These are phyloP conservation scores for Oxyteleia sp. DNA, from an alignment of 2,888 invertebrate genomes.

Conservation along the genomic window DNA sequence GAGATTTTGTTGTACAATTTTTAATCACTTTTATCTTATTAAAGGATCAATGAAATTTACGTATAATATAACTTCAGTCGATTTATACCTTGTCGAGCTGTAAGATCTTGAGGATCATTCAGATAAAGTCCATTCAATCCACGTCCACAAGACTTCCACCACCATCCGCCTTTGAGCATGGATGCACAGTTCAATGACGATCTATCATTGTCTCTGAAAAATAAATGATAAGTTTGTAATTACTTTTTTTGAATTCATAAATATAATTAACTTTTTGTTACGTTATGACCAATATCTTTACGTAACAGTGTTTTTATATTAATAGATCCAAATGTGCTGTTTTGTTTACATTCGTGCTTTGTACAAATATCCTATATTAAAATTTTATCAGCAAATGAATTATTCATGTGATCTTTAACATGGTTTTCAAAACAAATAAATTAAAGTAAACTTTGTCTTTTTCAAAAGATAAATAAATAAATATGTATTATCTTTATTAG, in stretches of 20 bases:
- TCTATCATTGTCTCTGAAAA: slow-evolving; percentile 94
- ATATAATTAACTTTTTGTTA: slow-evolving; percentile 18
- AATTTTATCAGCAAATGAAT: no score
- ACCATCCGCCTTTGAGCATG: slow-evolving; percentile 98
- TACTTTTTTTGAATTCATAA: slow-evolving; percentile 17
- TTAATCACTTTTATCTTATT: not conserved
- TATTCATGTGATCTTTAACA: no score
- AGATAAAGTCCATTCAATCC: slow-evolving; percentile 96
- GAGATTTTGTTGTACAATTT: no score
- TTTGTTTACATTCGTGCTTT: no score
- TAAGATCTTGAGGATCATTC: slow-evolving; percentile 96
- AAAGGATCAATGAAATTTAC: not conserved
- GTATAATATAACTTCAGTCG: slow-evolving; percentile 6
- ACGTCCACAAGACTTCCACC: slow-evolving; percentile 98
- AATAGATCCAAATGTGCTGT: no score
- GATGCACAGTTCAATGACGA: slow-evolving; percentile 97
- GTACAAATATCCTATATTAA: no score
- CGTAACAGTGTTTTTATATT: no score
- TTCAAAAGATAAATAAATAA: no score
- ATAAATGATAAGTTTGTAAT: slow-evolving; percentile 32
- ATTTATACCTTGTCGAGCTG: slow-evolving; percentile 93
- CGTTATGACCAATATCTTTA: slow-evolving; percentile 6
- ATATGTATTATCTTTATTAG: no score
- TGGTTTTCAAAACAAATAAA: no score
- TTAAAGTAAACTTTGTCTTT: no score